A percentile compares a stretch with the other conserved stretches of the same genome.
Conservation (phyloP, 1,140 invertebrate species). For the Hypsibius dujardini region DNA sequence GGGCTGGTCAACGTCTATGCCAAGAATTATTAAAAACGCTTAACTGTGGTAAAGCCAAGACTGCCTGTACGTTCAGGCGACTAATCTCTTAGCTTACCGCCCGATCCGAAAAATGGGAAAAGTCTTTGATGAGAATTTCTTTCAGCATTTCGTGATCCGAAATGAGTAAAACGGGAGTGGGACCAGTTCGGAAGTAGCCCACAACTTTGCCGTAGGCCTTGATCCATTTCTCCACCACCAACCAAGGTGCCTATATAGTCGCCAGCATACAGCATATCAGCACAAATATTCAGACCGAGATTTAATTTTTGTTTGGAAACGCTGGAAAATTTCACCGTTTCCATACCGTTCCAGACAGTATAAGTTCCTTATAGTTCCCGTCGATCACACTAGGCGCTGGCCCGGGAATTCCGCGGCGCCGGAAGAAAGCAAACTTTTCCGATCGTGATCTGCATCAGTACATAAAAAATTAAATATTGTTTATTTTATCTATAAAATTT, state of each 20-base stretch:
- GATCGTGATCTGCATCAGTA: not conserved
- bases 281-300: not conserved
- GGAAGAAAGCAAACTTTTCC: slow-evolving; percentile 22
- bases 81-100: slow-evolving; percentile 25
- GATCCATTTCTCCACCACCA: slow-evolving; percentile 27
- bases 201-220: slow-evolving; percentile 30
- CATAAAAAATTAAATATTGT: no score
- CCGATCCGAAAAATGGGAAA: slow-evolving; percentile 29
- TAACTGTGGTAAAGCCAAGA: not conserved
- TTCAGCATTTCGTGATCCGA: slow-evolving; percentile 31
- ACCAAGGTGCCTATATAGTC: not conserved
- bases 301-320: no score
- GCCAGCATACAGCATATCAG: not conserved
- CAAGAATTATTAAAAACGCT: not conserved
- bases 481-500: no score
- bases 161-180: slow-evolving; percentile 28
- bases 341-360: slow-evolving; percentile 20
- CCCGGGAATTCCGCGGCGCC: slow-evolving; percentile 27
- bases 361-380: slow-evolving; percentile 28
- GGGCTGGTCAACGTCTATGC: slow-evolving; percentile 28
- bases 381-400: slow-evolving; percentile 29
- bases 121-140: slow-evolving; percentile 30
- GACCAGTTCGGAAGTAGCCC: slow-evolving; percentile 30
- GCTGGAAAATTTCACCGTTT: slow-evolving; percentile 21
- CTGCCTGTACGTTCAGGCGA: not conserved